Evolutionary conservation across 2,888 invertebrate species (phyloP).

Genomic region (Atherix ibis): DNA sequence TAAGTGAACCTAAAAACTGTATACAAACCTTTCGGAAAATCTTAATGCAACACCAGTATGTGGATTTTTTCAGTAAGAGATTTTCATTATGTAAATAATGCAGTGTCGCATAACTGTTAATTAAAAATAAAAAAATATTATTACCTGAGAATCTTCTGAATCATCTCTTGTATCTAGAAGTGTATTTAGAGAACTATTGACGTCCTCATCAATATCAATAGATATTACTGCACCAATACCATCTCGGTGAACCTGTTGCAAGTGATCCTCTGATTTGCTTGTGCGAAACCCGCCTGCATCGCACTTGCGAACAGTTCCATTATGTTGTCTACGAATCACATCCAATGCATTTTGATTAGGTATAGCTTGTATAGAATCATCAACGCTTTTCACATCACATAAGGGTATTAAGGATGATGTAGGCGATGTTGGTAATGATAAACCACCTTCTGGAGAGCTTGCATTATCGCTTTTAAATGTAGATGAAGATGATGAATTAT

Average conservation of each 20-base stretch:
- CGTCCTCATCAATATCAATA: constrained; percentile 84
- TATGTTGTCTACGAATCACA: constrained; percentile 34
- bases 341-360: constrained; percentile 36
- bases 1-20: too few species aligned
- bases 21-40: too few species aligned
- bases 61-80: too few species aligned
- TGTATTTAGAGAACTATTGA: constrained; percentile 84
- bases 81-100: too few species aligned
- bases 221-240: constrained; percentile 63
- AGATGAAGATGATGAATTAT: constrained; percentile 28
- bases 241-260: constrained; percentile 46
- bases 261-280: constrained; percentile 82
- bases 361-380: constrained; percentile 54
- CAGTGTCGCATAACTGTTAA: too few species aligned
- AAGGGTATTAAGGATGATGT: constrained; percentile 33
- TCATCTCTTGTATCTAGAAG: constrained; percentile 62
- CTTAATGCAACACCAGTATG: too few species aligned
- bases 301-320: constrained; percentile 33
- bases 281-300: constrained; percentile 63
- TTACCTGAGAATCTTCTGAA: constrained; percentile 34
- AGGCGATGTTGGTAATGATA: constrained; percentile 35
- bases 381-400: constrained; percentile 29
- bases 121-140: too few species aligned
- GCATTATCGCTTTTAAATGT: constrained; percentile 28
- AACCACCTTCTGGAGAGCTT: constrained; percentile 29